Base-by-base conservation (phyloP, 2,113 vertebrate genomes). In the Struthidea cinerea region DNA sequence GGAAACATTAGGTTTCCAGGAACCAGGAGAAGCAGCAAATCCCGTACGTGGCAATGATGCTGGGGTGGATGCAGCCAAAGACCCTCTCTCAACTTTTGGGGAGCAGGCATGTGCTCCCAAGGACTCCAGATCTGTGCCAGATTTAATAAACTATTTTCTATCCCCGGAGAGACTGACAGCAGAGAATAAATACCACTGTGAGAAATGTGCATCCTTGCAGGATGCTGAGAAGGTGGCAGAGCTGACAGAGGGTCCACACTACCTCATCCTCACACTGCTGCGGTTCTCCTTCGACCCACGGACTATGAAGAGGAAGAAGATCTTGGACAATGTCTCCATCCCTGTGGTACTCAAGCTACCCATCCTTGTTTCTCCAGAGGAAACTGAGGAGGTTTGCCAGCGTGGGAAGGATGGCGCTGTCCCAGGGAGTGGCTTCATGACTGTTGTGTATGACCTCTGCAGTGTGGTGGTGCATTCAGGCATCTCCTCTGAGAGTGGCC, bases 101-200 rank as follows among this genome's bases (percentile, higher is more conserved):
- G 97, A 97, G 32, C 90, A 84, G 59, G 19, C 22, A 1, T 18
- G 57, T 21, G 68, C 79, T 53, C 65, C 97, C 4, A 96, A 96
- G 61, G 93, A 97, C 63, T 98, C 98, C 59, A 97, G 96, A 60
- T 98, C 98, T 0, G 98, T 98, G 17, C 95, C 98, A 16, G 98
- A 98, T 80, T 96, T 98, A 93, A 98, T 98, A 67, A 98, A 98
- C 91, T 98, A 98, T 95, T 98, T 98, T 88, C 96, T 98, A 24
- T 98, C 97, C 4, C 98, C 98, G 0, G 98, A 98, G 94, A 96
- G 91, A 90, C 94, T 98, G 96, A 98, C 97, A 1, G 98, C 97
- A 1, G 98, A 98, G 87, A 98, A 98, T 89, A 97, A 98, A 56
- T 98, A 98, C 92, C 97, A 98, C 96, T 98, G 98, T 68, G 98